Evolutionary conservation across 2,797 vertebrate genomes (phyloP), one percentile per base, ranked within the genome.

Genomic region (Acipenser ruthenus): DNA sequence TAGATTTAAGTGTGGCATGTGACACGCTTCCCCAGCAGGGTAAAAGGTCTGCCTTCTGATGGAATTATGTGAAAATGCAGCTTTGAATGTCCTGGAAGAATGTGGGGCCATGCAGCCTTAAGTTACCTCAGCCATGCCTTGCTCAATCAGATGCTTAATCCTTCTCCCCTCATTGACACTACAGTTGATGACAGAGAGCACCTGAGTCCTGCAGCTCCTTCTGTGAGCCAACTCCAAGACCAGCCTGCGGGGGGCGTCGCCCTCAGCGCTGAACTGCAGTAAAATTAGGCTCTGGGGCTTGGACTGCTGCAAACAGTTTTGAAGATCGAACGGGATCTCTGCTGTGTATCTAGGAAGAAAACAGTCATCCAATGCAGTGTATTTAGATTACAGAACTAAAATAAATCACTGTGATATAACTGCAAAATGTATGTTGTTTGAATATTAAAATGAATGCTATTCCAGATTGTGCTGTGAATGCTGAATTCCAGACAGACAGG

Each of bases 41-140:
- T 37, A 4, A 37, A 37, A 37, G 37, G 37, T 37, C 37, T 37
- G 37, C 37, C 37, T 37, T 37, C 37, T 37, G 37, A 37, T 37
- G 37, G 37, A 37, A 37, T 37, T 37, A 37, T 37, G 37, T 4
- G 37, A 37, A 37, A 37, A 37, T 37, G 37, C 37, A 37, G 37
- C 37, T 37, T 37, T 37, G 1, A 37, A 37, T 37, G 23, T 37
- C 2, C 23, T 37, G 23, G 23, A 37, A 37, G 2, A 37, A 37
- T 37, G 4, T 37, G 37, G 37, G 37, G 37, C 37, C 37, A 4
- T 37, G 37, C 37, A 37, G 37, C 37, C 5, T 37, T 37, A 37
- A 37, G 37, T 37, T 65, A 73, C 72, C 72, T 73, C 65, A 47
- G 64, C 37, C 72, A 70, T 70, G 59, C 64, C 61, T 18, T 73